Base-by-base conservation (phyloP, 2,888 invertebrate species). In the Aporophyla nigra region DNA sequence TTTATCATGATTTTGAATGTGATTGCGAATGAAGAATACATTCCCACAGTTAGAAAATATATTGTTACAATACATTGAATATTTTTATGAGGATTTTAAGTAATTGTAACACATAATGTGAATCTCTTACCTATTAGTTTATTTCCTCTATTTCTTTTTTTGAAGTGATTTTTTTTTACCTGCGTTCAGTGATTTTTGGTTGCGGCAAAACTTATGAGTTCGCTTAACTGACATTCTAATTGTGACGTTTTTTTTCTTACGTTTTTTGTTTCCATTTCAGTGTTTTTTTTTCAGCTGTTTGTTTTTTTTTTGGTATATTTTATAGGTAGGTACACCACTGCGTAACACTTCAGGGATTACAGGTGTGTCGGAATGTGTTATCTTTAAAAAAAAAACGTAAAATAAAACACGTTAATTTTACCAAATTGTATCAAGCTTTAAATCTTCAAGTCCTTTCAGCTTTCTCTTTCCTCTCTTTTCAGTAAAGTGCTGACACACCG, bases 401-500 rank as follows among this genome's bases (percentile, higher is more conserved):
- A 43, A 24, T 46, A 19, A 12, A 27, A 27, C 5, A 12, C 6
- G 1, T 5, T 12, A 21, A 27, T 14, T 21, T 33, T 1, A 66
- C 14, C 2, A 2, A 27, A 65, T 14, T 40, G 40, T 61, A 40
- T 21, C 6, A 33, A 68, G 3, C 27, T 14, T 6, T 40, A 19
- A 19, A 40, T 68, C 21, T 16, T 33, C 7, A 21, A 19, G 21
- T 5, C 19, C 5, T 53, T 12, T 43, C 16, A 72, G 33, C 12
- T 27, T 58, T 53, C 24, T 51, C 5, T 56, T 56, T 9, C 19
- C n/a, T 54, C 43, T 16, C 27, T 67, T 56, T 70, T 10, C 40
- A 19, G 10, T 40, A 59, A 69, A 67, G 46, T 69, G 33, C 56
- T 63, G 67, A 71, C 73, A 84, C 66, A 77, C 59, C 12, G 76